Base-by-base conservation (phyloP, 1,140 invertebrate genomes). In the Cherax destructor region DNA sequence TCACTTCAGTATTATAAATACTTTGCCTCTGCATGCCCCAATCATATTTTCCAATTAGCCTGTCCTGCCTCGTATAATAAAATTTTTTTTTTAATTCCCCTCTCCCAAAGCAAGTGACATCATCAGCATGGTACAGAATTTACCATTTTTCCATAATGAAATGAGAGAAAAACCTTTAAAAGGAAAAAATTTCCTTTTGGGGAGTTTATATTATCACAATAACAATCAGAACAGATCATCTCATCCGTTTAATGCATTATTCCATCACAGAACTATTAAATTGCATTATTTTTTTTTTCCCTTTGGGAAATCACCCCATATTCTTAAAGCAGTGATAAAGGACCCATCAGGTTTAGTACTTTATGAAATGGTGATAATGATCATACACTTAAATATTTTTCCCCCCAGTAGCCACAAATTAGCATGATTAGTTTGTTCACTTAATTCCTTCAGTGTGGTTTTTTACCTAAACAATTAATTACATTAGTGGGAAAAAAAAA, bases 201-300 rank as follows among this genome's bases (percentile, higher is more conserved):
- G 6, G 5, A 69, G 16, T 18, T 18, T 16, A 21, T 21, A 10
- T 7, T 69, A 69, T 69, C 10, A 7, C 6, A 18, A 18, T 69
- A 69, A 69, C 52, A 61, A 56, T 83, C 80, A 61, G 80, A 83
- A 83, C 24, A 83, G 41, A 74, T 61, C 76, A 77, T 52, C 50
- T 85, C 72, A 59, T 74, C 59, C 83, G 85, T 78, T 84, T 61
- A 77, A 83, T 90, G 83, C 76, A 56, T 61, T n/a, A 76, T 41
- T 78, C 81, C 88, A 90, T 90, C 83, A 90, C 72, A 85, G 88
- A 90, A 84, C 88, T 90, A 61, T 84, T 90, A 65, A 83, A 78
- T 84, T 90, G 83, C 88, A 78, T 85, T 83, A 83, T 72, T 52
- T 61, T 18, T 69, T n/a, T 50, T 79, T 79, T 47, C 77, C 50